Evolutionary conservation across 1,140 invertebrate species (phyloP).

Genomic region (Sesamia nonagrioides): DNA sequence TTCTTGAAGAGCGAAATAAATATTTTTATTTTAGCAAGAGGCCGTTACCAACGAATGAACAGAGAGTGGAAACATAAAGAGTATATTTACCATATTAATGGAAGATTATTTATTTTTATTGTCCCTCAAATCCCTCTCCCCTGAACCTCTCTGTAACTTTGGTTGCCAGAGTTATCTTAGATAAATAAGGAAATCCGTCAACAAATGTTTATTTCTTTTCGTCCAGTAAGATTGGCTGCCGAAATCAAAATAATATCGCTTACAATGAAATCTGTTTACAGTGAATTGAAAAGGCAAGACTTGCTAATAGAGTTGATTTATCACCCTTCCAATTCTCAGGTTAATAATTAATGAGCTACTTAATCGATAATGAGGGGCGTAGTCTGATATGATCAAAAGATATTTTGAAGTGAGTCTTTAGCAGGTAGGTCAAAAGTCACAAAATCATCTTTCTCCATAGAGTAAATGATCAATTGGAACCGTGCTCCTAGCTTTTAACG

Average conservation of each 20-base stretch:
- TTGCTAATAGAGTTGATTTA: constrained; percentile 30
- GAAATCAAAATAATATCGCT: constrained; percentile 18
- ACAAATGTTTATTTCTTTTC: constrained; percentile 32
- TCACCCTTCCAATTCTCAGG: constrained; percentile 26
- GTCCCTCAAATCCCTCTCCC: background rate
- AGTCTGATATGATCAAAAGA: constrained; percentile 26
- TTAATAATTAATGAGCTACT: constrained; percentile 37
- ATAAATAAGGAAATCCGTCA: constrained; percentile 7
- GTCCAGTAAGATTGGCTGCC: constrained; percentile 4
- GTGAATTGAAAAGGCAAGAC: background rate
- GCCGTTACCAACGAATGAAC: background rate
- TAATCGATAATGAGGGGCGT: constrained; percentile 26
- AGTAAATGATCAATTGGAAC: too few relatives aligned
- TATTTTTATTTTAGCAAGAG: background rate
- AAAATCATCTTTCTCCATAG: background rate
- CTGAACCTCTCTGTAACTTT: background rate
- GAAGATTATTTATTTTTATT: constrained; percentile 29
- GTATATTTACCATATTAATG: constrained; percentile 28
- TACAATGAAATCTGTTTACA: constrained; percentile 15
- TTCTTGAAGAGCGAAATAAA: background rate
- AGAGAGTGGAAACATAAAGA: constrained; percentile 1
- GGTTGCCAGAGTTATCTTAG: background rate
- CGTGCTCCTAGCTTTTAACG: too few relatives aligned
- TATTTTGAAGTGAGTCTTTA: constrained; percentile 3
- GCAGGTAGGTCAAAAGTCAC: constrained; percentile 10